These are phyloP conservation scores for Coracopsis vasa DNA, from an alignment of 2,113 vertebrate species.

Conservation along the genomic window DNA sequence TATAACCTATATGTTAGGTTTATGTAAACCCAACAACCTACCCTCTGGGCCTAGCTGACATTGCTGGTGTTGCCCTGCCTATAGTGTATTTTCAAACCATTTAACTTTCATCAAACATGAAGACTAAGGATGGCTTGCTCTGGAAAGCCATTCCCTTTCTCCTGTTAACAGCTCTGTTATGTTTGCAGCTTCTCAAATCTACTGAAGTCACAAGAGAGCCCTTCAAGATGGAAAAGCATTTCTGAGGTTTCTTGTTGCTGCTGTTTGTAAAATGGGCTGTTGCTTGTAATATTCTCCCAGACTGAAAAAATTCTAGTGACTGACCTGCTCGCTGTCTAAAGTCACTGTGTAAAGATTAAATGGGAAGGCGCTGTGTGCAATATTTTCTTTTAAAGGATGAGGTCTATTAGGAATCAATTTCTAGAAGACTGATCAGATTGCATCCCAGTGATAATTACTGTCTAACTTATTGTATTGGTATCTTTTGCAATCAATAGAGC, in stretches of 20 bases:
- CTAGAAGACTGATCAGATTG: neutral
- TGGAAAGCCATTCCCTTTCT: neutral
- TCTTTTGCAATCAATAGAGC: neutral
- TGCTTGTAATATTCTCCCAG: neutral
- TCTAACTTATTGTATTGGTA: neutral
- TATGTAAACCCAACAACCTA: neutral
- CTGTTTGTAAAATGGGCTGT: neutral
- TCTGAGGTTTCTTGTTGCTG: neutral
- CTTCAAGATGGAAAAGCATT: neutral
- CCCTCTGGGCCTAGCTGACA: neutral
- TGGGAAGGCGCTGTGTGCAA: neutral
- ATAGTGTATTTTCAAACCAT: neutral
- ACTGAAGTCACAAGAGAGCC: neutral
- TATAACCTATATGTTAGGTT: neutral
- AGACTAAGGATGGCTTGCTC: neutral
- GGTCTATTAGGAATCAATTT: neutral
- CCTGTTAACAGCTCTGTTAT: neutral
- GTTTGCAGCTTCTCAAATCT: neutral
- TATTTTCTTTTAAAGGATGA: conserved; percentile 1
- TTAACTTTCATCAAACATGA: neutral
- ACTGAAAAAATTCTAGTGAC: neutral
- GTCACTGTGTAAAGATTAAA: neutral
- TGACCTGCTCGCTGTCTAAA: neutral
- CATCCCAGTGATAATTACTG: neutral
- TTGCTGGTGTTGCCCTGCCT: neutral